Conservation (phyloP, 2,113 vertebrate species). For the Hippocampus abdominalis region DNA sequence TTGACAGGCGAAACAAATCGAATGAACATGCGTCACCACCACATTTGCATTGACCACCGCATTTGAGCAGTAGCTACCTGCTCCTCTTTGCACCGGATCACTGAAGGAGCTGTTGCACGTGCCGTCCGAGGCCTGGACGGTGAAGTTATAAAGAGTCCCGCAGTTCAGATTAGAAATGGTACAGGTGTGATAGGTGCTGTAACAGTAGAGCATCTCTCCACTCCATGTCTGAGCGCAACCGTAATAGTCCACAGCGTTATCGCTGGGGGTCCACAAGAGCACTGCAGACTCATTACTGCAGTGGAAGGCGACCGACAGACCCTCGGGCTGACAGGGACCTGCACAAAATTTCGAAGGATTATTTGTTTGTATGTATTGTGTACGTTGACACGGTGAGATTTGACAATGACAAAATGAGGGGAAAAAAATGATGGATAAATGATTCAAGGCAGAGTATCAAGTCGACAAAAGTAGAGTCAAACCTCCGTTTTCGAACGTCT, state of each 20-base stretch:
- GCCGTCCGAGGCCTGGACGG: conserved; percentile 64
- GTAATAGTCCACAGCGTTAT: conserved; percentile 46
- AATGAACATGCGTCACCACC: no score
- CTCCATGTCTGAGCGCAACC: conserved; percentile 50
- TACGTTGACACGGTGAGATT: no score
- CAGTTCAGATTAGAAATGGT: conserved; percentile 60
- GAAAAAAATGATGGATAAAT: no score
- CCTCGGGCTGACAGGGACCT: conserved; percentile 69
- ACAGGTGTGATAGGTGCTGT: conserved; percentile 48
- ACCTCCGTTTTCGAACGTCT: no score
- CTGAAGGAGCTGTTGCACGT: conserved; percentile 71
- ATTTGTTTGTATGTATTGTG: not conserved
- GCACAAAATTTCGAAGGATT: not conserved
- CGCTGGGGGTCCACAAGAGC: conserved; percentile 58
- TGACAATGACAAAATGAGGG: no score
- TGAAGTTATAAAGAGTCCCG: conserved; percentile 67
- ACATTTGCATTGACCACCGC: no score
- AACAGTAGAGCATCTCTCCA: conserved; percentile 51
- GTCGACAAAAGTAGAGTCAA: no score
- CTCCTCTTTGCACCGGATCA: conserved; percentile 39
- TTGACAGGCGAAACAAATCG: not conserved
- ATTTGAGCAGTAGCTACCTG: conserved; percentile 54
- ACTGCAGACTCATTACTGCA: conserved; percentile 59
- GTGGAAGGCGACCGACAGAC: conserved; percentile 42
- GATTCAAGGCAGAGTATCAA: no score